These are phyloP conservation scores for Thryonomys swinderianus DNA, from an alignment of 2,113 vertebrate species.

Conservation along the genomic window DNA sequence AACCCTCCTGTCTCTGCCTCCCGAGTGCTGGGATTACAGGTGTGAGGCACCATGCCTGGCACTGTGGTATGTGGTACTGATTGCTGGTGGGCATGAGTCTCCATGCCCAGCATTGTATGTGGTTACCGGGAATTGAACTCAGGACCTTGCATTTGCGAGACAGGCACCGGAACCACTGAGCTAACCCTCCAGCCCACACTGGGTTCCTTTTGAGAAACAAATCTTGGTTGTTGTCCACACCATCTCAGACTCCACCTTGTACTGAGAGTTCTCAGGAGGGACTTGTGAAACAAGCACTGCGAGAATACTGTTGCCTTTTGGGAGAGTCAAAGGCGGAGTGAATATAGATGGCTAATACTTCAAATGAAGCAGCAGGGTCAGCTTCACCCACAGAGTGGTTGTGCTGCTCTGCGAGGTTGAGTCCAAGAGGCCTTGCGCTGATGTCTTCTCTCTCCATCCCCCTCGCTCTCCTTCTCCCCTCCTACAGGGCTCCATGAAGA, in stretches of 20 bases:
- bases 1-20: too few relatives aligned
- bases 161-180: too few relatives aligned
- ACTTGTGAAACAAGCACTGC: accelerated
- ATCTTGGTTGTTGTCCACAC: not conserved
- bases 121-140: too few relatives aligned
- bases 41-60: too few relatives aligned
- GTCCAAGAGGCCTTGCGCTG: not conserved
- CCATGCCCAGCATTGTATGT: too few relatives aligned
- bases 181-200: too few relatives aligned
- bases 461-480: not conserved
- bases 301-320: not conserved
- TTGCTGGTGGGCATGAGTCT: too few relatives aligned
- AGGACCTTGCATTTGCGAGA: too few relatives aligned
- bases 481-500: constrained; percentile 93
- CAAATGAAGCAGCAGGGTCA: accelerated
- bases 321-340: not conserved
- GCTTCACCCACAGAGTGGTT: not conserved
- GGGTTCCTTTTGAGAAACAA: not conserved
- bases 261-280: not conserved
- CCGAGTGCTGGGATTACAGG: too few relatives aligned
- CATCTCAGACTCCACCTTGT: not conserved
- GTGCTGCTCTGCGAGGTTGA: accelerated
- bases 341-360: not conserved
- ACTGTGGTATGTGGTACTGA: too few relatives aligned
- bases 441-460: not conserved